Base-by-base conservation (phyloP, 2,888 invertebrate genomes). In the Sphaerophoria taeniata region DNA sequence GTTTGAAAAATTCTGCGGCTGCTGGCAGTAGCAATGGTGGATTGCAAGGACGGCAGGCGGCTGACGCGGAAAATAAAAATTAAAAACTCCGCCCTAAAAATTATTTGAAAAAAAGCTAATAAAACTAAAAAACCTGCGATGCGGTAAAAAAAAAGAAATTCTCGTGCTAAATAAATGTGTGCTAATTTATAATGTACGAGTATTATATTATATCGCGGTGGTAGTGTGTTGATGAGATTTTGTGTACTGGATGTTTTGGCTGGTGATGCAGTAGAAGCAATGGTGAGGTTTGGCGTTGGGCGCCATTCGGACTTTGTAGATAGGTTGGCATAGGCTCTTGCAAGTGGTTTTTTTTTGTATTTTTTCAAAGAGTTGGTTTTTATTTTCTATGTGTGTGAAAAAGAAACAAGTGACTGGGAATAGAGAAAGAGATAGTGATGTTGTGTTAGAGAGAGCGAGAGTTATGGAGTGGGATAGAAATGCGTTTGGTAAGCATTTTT, bases 21-120 rank as follows among this genome's bases (percentile, higher is more conserved):
- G 69, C 67, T n/a, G 9, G 43, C 43, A 43, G 6, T 43, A 12
- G 11, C 11, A 9, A 43, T 12, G 6, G 43, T 12, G 12, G 76
- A 49, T 47, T n/a, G 36, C 31, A 60, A 53, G 87, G 87, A 86
- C 87, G 87, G 16, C 16, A 16, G 87, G 71, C 51, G 43, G 58
- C 16, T 43, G 63, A 24, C 24, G 83, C 85, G 87, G 88, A 89
- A 90, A 90, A 91, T 90, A 90, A 90, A 90, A 91, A 90, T 89
- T 89, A 91, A 91, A 91, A 91, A 91, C 91, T 90, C 91, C 91
- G 91, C 91, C 91, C 91, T 90, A 89, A 91, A 91, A 90, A 87
- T 80, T 87, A 87, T 80, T 87, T 82, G 87, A 87, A 82, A 83
- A 84, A 86, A 88, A 87, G 67, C 82, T 86, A 85, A 79, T 86